Base-by-base conservation (phyloP, 2,113 vertebrate species). In the Chitala chitala region DNA sequence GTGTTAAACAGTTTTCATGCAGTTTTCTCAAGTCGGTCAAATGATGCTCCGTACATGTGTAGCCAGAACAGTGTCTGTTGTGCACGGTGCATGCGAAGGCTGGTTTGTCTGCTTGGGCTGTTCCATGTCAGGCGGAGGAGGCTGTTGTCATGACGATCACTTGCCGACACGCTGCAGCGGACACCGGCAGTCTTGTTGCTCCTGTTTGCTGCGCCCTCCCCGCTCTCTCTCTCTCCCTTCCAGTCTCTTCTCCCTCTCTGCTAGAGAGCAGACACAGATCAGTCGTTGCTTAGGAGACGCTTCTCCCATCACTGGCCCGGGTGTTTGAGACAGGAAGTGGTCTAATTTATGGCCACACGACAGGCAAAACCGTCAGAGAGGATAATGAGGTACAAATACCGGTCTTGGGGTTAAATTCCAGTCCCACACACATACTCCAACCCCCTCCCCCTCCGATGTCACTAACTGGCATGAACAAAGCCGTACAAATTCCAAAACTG, bases 181-280 rank as follows among this genome's bases (percentile, higher is more conserved):
- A 48, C 12, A 72, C 26, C 24, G 46, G 54, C 38, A 31, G 54
- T 44, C 38, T 72, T 59, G 59, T 72, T 24, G n/a, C n/a, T n/a
- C n/a, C 55, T 31, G 31, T 22, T 10, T 1, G n/a, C 9, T 36
- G 26, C 48, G 29, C 48, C 10, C 48, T 50, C 29, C 5, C 29
- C 48, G 13, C 15, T n/a, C n/a, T n/a, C n/a, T n/a, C n/a, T n/a
- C 46, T 15, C 68, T 51, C 48, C 68, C 44, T 36, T 2, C 71
- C 54, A 10, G 71, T 22, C 71, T 26, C 63, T 40, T 1, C 15
- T 31, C 24, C 8, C 54, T 55, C 29, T 56, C 59, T 13, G 20
- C 46, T 59, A 59, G 15, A 26, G 13, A 44, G 22, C 15, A 72
- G 71, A 44, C n/a, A 6, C 42, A 15, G 51, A 20, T 15, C 36